Conservation (phyloP, 1,140 invertebrate genomes). For the Elymnias hypermnestra region DNA sequence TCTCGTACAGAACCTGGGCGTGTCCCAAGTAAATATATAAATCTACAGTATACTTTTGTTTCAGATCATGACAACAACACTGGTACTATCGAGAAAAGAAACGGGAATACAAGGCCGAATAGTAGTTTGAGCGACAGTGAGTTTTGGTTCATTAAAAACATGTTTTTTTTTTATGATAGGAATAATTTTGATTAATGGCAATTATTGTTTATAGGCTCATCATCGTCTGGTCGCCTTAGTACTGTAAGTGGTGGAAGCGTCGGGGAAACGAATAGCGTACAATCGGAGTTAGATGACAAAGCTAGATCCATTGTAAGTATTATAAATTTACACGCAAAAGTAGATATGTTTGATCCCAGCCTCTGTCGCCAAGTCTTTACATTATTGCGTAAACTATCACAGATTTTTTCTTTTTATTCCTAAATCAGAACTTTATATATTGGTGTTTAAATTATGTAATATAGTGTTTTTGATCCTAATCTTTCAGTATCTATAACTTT, state of each 20-base stretch:
- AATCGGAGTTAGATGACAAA: conserved; percentile 88
- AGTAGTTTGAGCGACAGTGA: conserved; percentile 69
- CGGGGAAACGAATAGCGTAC: conserved; percentile 88
- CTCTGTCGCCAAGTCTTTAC: no score
- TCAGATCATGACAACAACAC: conserved; percentile 52
- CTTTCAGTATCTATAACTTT: no score
- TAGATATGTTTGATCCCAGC: neutral
- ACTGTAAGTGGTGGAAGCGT: conserved; percentile 86
- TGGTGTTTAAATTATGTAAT: no score
- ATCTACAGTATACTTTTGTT: conserved; percentile 26
- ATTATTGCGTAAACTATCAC: no score
- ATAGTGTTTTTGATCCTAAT: no score
- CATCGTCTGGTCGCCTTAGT: conserved; percentile 87
- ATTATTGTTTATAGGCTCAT: conserved; percentile 82
- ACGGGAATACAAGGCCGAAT: conserved; percentile 60
- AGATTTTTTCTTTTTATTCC: no score
- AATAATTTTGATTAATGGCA: neutral
- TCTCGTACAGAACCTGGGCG: no score
- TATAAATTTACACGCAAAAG: neutral
- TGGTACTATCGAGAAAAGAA: conserved; percentile 63
- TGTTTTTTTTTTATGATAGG: neutral
- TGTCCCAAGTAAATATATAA: no score
- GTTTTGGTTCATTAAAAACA: conserved; percentile 18
- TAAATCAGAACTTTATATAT: no score
- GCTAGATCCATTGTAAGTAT: conserved; percentile 76